A percentile compares a stretch with the other conserved stretches of the same genome.
Conservation (phyloP, 2,888 invertebrate species). For the Drosophila anceps region DNA sequence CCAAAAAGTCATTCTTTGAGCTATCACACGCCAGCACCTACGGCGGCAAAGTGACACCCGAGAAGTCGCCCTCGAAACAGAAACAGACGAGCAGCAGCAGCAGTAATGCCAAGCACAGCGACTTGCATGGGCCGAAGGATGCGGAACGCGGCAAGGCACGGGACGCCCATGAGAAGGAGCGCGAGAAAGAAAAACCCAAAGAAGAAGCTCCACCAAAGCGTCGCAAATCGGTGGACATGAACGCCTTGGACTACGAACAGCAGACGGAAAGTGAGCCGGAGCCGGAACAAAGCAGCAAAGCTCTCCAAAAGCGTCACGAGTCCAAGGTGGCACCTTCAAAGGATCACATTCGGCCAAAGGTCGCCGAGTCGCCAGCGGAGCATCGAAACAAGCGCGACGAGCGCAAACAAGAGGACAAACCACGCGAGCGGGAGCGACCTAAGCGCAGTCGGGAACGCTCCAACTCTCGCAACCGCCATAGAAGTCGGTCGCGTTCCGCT, state of each 20-base stretch:
- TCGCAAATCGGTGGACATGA: constrained; percentile 88
- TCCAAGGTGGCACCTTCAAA: constrained; percentile 15
- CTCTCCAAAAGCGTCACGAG: constrained; percentile 37
- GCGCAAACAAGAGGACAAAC: constrained; percentile 52
- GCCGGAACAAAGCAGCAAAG: constrained; percentile 85
- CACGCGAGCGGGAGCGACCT: constrained; percentile 37
- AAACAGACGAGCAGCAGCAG: constrained; percentile 9
- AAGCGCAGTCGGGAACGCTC: constrained; percentile 61
- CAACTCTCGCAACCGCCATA: constrained; percentile 56
- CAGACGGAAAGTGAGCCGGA: constrained; percentile 87
- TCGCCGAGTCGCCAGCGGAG: constrained; percentile 13
- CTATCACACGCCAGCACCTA: constrained; percentile 85
- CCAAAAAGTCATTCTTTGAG: constrained; percentile 85
- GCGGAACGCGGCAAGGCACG: constrained; percentile 42
- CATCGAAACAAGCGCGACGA: constrained; percentile 50
- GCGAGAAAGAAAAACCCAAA: constrained; percentile 61
- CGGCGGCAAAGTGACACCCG: constrained; percentile 83
- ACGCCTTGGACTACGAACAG: constrained; percentile 90
- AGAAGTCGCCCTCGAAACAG: constrained; percentile 59
- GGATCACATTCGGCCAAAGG: constrained; percentile 42
- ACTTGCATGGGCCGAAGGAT: constrained; percentile 50
- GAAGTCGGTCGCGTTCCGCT: constrained; percentile 59
- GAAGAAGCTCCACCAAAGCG: constrained; percentile 66
- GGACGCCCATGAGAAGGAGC: constrained; percentile 55
- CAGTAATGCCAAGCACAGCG: constrained; percentile 78